Evolutionary conservation across 2,888 invertebrate genomes (phyloP).

Genomic region (Vesta saturnalis): DNA sequence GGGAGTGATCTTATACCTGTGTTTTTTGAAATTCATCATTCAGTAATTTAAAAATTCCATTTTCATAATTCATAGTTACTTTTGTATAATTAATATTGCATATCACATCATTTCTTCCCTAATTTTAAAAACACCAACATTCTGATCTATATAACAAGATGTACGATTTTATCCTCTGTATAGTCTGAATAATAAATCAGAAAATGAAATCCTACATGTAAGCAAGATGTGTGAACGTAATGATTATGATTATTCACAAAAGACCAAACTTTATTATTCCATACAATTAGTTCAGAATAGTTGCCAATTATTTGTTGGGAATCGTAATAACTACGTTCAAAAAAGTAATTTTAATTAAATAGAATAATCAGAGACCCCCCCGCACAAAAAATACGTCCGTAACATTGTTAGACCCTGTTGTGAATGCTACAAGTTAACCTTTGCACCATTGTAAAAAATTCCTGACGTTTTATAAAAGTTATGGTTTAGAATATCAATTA

Average conservation of each 20-base stretch:
- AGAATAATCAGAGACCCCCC: slow-evolving; percentile 9
- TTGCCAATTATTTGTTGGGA: neutral
- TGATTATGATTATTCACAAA: neutral
- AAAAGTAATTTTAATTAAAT: neutral
- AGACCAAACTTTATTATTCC: neutral
- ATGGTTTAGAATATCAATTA: neutral
- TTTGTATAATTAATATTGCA: neutral
- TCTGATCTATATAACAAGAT: neutral
- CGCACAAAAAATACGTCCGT: slow-evolving; percentile 26
- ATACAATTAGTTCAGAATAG: neutral
- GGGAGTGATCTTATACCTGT: no score
- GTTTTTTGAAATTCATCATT: no score
- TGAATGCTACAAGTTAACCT: slow-evolving; percentile 17
- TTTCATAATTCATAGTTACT: neutral
- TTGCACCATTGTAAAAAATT: slow-evolving; percentile 10
- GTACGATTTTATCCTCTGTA: no score
- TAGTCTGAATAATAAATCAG: no score
- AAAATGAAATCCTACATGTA: no score
- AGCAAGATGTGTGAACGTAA: neutral
- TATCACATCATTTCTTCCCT: neutral
- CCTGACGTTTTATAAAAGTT: neutral
- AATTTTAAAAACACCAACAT: neutral
- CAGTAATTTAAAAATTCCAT: no score
- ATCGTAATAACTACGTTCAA: slow-evolving; percentile 5
- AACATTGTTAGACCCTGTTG: slow-evolving; percentile 13